Evolutionary conservation across 2,888 invertebrate genomes (phyloP).

Genomic region (Timema podura): DNA sequence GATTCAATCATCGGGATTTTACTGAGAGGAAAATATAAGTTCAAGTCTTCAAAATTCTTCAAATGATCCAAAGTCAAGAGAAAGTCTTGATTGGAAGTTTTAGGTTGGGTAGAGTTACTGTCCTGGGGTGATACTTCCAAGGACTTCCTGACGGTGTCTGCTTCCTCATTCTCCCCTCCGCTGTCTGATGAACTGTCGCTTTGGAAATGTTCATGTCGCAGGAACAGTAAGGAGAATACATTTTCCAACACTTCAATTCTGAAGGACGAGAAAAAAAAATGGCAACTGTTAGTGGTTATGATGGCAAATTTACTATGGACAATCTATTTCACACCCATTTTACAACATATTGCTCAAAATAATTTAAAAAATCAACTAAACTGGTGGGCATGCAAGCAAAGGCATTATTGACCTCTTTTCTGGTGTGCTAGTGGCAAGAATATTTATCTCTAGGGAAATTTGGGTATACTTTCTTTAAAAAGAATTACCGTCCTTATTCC

Average conservation of each 20-base stretch:
- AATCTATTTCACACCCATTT: no score
- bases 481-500: no score
- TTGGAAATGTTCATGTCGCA: slow-evolving; percentile 59
- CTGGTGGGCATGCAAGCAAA: no score
- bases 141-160: slow-evolving; percentile 28
- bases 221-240: slow-evolving; percentile 66
- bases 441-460: no score
- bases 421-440: no score
- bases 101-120: slow-evolving; percentile 34
- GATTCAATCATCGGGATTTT: slow-evolving; percentile 23
- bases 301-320: no score
- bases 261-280: slow-evolving; percentile 19
- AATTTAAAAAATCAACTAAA: no score
- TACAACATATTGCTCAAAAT: no score
- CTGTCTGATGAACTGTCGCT: slow-evolving; percentile 46
- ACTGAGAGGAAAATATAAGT: slow-evolving; percentile 15
- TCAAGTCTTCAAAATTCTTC: neutral
- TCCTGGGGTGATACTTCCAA: neutral
- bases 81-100: slow-evolving; percentile 48
- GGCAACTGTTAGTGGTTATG: slow-evolving; percentile 33
- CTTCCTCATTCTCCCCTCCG: slow-evolving; percentile 48
- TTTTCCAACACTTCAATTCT: slow-evolving; percentile 62
- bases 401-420: no score
- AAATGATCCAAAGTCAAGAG: neutral
- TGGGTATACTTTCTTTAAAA: no score